Base-by-base conservation (phyloP, 2,888 invertebrate species). In the Rhorus exstirpatorius region DNA sequence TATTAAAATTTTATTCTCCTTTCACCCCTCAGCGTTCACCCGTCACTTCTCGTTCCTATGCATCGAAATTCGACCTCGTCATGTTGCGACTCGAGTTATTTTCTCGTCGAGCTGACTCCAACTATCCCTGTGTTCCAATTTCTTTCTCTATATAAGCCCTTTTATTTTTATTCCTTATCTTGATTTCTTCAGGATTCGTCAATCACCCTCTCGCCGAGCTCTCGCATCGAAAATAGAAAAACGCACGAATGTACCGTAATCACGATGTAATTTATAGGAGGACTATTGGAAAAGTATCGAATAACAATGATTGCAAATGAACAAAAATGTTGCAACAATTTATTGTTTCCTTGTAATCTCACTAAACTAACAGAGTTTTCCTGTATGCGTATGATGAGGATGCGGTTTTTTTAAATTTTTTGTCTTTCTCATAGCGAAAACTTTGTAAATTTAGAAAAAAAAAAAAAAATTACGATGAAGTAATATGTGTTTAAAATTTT, bases 1-100 rank as follows among this genome's bases (percentile, higher is more conserved):
- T 88, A 89, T 90, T 88, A 87, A 88, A 89, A 90, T 90, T 86
- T 26, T 84, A 76, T 86, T 85, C 85, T 84, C 80, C 77, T 83
- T 79, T 41, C 60, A n/a, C 35, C 24, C 21, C 21, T 14, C 61
- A 31, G 21, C 49, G 19, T 35, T 38, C 26, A 44, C 38, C 4
- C 0, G 10, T n/a, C 21, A 79, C 70, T 81, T 86, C 88, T 87
- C 85, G 88, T 89, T 87, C 87, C 89, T 88, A 88, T 88, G 86
- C 88, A 88, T 88, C 84, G 87, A 86, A 58, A 88, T 84, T 86
- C 84, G 68, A 75, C 67, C 83, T 77, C 80, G 75, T 14, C 49
- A 65, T 74, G 68, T 77, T 51, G 55, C 19, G 31, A 71, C 55
- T 78, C 70, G 68, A n/a, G n/a, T 44, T 14, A 58, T 74, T 35